phyloP scores from a whole-genome alignment of 2,888 invertebrate genomes.

The Caprella mutica region DNA sequence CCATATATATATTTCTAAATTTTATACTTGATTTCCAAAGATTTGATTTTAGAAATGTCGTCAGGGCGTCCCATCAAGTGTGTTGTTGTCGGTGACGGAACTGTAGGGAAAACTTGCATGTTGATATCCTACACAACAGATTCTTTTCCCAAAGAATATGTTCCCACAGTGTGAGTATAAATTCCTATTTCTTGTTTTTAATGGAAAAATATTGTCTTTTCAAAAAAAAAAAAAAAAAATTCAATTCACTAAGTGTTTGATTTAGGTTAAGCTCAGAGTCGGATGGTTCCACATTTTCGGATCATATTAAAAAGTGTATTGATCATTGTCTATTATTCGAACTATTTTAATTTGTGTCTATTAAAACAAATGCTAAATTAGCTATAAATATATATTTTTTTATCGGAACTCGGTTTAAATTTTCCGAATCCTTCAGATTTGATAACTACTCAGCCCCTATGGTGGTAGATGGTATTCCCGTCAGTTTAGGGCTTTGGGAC shows the following conservation, averaged over 20 bases:
- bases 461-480: slow-evolving; percentile 95
- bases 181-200: neutral
- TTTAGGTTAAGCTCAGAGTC: neutral
- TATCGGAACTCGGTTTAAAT: too few relatives aligned
- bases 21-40: too few relatives aligned
- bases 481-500: slow-evolving; percentile 94
- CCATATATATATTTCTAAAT: too few relatives aligned
- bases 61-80: slow-evolving; percentile 47
- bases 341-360: slow-evolving; percentile 6
- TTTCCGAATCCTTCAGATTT: slow-evolving; percentile 68
- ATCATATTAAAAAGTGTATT: slow-evolving; percentile 11
- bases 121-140: slow-evolving; percentile 51
- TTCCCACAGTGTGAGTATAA: slow-evolving; percentile 48
- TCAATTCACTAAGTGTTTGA: neutral
- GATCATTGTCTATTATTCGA: slow-evolving; percentile 16
- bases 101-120: slow-evolving; percentile 52
- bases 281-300: neutral
- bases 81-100: slow-evolving; percentile 51
- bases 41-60: too few relatives aligned
- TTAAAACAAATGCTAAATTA: slow-evolving; percentile 13
- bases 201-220: neutral
- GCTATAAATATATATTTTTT: slow-evolving; percentile 13
- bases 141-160: slow-evolving; percentile 50
- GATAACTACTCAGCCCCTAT: slow-evolving; percentile 98
- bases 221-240: neutral